Base-by-base conservation (phyloP, 2,113 vertebrate genomes). In the Prinia subflava region DNA sequence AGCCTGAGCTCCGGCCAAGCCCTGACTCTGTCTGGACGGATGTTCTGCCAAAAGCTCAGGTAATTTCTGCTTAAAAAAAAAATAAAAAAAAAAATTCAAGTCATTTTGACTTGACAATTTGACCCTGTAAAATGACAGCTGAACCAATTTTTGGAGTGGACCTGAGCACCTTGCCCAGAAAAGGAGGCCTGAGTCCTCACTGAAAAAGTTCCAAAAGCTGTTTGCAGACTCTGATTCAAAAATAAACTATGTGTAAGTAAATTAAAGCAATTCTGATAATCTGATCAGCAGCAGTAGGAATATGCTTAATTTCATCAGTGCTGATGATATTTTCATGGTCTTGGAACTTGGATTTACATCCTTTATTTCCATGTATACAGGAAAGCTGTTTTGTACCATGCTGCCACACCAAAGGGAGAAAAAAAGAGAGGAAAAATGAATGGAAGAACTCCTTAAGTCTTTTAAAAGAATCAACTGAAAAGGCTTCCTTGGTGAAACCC, bases 401-500 rank as follows among this genome's bases (percentile, higher is more conserved):
- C 12, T 67, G 47, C 8, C 11, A 39, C 4, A 50, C 2, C 6
- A 77, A 59, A 67, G 10, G 8, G 28, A 8, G 1, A 0, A 6
- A 21, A 39, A 39, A 49, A 46, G 23, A 16, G 4, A 63, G 12
- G 3, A 56, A 1, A 57, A 68, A 55, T 52, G 13, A 60, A 86
- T 23, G 11, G 24, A 76, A 10, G 2, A 64, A 39, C 2, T 65
- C 15, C 63, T 37, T 47, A 57, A 52, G 1, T 8, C 24, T 56
- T 89, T 89, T 55, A n/a, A 91, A 89, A 87, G 27, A 65, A 57
- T 2, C 5, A 62, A 52, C 30, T 70, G 55, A 86, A 88, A 92
- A 53, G 19, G 4, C 11, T 91, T 89, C 74, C 60, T 75, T 60
- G 52, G 39, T 75, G 74, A 82, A 94, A 91, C 11, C 1, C 35